Conservation (phyloP, 2,888 invertebrate genomes). For the Gnatocerus cornutus region DNA sequence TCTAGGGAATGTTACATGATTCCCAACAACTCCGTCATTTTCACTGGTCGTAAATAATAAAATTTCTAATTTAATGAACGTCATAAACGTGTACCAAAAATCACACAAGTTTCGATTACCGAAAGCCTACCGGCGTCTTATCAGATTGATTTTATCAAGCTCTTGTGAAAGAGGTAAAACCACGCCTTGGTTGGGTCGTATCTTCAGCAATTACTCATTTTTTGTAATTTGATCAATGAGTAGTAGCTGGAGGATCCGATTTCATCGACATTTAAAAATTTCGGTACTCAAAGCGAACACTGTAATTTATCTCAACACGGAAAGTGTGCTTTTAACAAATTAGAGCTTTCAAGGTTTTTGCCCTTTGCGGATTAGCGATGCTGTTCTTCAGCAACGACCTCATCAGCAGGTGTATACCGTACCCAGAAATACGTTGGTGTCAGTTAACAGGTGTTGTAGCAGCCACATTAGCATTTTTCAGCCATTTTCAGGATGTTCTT, state of each 20-base stretch:
- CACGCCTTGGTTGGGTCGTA: neutral
- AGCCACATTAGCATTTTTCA: conserved; percentile 26
- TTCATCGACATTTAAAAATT: conserved; percentile 6
- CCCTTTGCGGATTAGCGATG: conserved; percentile 7
- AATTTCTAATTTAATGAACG: conserved; percentile 1
- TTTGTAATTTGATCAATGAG: conserved; percentile 23
- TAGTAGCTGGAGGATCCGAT: conserved; percentile 9
- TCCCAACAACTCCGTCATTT: neutral
- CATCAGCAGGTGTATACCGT: conserved; percentile 13
- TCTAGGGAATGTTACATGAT: conserved; percentile 23
- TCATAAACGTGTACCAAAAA: conserved; percentile 1
- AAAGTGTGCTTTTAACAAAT: conserved; percentile 23
- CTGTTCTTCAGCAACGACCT: neutral
- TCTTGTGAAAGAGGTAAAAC: neutral
- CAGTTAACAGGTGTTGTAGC: conserved; percentile 30
- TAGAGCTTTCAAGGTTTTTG: conserved; percentile 11
- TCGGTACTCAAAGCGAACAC: neutral
- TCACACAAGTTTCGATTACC: neutral
- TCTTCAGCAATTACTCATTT: conserved; percentile 10
- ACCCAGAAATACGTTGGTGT: conserved; percentile 18
- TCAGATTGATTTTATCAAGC: neutral
- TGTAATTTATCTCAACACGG: neutral
- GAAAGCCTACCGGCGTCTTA: neutral
- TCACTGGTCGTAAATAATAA: neutral
- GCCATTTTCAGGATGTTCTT: conserved; percentile 31